Percentiles rank a stretch among this genome's conserved stretches.
Conservation (phyloP, 2,888 invertebrate species). For the Drosophila anomelani region DNA sequence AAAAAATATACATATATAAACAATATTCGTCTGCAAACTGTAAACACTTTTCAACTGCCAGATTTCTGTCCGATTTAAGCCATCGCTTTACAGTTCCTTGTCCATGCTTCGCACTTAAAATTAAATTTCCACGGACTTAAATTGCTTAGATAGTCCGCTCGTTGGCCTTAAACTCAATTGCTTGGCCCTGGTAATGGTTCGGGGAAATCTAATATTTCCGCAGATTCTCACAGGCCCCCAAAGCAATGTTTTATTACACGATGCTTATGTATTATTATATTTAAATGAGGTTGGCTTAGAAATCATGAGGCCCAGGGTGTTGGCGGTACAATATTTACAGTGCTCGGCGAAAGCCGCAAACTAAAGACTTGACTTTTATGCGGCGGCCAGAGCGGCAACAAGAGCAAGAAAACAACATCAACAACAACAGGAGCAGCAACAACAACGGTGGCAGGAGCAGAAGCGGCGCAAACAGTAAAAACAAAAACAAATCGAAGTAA, state of each 20-base stretch:
- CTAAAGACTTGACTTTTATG: constrained; percentile 78
- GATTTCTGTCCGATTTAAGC: background rate
- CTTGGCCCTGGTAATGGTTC: constrained; percentile 25
- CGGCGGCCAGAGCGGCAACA: constrained; percentile 48
- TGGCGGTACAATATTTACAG: constrained; percentile 63
- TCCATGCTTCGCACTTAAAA: background rate
- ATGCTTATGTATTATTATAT: constrained; percentile 71
- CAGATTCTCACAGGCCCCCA: constrained; percentile 28
- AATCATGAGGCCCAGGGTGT: constrained; percentile 63
- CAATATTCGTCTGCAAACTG: background rate
- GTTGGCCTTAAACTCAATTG: constrained; percentile 24
- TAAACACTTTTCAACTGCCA: background rate
- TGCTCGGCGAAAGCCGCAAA: constrained; percentile 68
- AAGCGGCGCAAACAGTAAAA: constrained; percentile 42
- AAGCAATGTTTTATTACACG: constrained; percentile 55
- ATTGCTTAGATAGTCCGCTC: constrained; percentile 27
- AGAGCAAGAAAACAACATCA: constrained; percentile 10
- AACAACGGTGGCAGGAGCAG: constrained; percentile 10
- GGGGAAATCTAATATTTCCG: constrained; percentile 43
- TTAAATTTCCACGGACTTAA: constrained; percentile 1
- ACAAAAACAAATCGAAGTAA: constrained; percentile 80
- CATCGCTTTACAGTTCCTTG: background rate
- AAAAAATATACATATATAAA: background rate
- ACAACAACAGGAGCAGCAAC: constrained; percentile 24
- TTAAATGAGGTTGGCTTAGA: constrained; percentile 73